Conservation (phyloP, 2,888 invertebrate species). For the Cotesia congregata region DNA sequence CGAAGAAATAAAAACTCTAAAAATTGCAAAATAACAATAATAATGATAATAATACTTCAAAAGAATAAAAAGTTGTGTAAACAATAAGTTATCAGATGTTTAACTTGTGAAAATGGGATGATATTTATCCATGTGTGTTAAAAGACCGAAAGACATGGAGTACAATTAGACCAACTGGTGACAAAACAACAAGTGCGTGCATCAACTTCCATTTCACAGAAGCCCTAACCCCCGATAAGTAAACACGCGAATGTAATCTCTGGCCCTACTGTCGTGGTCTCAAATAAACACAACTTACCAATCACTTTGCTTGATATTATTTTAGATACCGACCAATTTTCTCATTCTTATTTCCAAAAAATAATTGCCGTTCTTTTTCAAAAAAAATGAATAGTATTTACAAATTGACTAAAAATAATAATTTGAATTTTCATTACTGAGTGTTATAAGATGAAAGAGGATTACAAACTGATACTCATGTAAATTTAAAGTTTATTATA, state of each 20-base stretch:
- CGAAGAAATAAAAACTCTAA: background rate
- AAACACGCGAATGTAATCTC: conserved; percentile 42
- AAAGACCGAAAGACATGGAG: conserved; percentile 6
- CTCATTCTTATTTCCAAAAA: background rate
- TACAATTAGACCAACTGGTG: conserved; percentile 33
- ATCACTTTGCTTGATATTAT: conserved; percentile 6
- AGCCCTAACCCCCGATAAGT: conserved; percentile 33
- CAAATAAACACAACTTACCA: conserved; percentile 11
- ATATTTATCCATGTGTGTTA: conserved; percentile 5
- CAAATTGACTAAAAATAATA: background rate
- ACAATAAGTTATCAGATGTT: conserved; percentile 15
- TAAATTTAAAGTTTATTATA: conserved; percentile 7
- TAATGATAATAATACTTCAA: conserved; percentile 10
- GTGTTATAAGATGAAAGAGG: background rate
- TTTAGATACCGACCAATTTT: background rate
- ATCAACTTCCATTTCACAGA: conserved; percentile 23
- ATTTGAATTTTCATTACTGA: background rate
- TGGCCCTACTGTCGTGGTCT: conserved; percentile 23
- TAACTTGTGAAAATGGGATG: conserved; percentile 33
- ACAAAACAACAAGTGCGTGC: conserved; percentile 34
- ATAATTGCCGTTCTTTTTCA: background rate
- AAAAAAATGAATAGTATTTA: background rate
- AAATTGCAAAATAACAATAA: background rate
- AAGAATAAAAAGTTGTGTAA: background rate
- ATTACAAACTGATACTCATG: conserved; percentile 4